These are phyloP conservation scores for Tadarida brasiliensis DNA, from an alignment of 2,797 vertebrate species.

Conservation along the genomic window DNA sequence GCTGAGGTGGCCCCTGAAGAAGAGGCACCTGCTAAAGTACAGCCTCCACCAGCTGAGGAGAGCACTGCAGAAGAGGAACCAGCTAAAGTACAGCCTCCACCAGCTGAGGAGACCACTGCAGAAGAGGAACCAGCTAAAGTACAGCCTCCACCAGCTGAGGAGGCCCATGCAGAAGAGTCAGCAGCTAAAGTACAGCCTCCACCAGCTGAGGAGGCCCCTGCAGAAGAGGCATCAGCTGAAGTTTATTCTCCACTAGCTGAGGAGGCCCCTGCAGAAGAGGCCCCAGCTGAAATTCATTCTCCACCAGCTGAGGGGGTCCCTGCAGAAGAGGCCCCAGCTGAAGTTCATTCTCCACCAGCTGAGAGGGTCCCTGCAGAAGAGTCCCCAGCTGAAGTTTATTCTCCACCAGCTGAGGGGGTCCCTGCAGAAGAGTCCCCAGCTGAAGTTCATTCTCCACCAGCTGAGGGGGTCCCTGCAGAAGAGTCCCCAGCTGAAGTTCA, in stretches of 20 bases:
- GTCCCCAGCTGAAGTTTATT: not conserved
- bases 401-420: not conserved
- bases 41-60: no score
- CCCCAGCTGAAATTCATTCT: not conserved
- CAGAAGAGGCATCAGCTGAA: no score
- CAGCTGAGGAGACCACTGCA: not conserved
- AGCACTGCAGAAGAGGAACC: not conserved
- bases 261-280: not conserved
- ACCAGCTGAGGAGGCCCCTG: not conserved
- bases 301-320: not conserved
- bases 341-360: not conserved
- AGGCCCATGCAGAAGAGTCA: no score
- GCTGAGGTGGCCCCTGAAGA: not conserved
- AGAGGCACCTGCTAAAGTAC: fast-evolving
- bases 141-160: not conserved
- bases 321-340: not conserved
- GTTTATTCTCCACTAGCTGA: not conserved
- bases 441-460: not conserved
- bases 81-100: not conserved
- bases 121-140: not conserved
- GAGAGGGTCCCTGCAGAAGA: not conserved
- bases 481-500: not conserved
- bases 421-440: not conserved
- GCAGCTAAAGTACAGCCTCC: no score
- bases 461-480: not conserved